phyloP scores from a whole-genome alignment of 2,113 vertebrate species.

The Panthera leo region DNA sequence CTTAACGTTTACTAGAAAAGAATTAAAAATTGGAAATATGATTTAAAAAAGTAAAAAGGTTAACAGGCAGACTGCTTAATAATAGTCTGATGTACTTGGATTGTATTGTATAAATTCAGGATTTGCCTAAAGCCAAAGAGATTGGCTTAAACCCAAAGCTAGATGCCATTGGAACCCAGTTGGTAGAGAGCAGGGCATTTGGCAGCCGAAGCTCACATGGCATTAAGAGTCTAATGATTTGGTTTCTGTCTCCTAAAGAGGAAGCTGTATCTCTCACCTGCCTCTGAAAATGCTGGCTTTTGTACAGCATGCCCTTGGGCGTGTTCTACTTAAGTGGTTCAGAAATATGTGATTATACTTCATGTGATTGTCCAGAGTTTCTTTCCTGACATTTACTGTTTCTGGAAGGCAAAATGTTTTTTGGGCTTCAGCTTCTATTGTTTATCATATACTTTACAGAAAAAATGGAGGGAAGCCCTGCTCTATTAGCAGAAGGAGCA shows the following conservation, averaged over 20 bases:
- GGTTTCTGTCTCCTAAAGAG: slow-evolving; percentile 39
- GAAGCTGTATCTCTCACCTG: slow-evolving; percentile 41
- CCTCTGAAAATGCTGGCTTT: background rate
- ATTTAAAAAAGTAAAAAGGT: background rate
- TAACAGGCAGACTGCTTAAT: slow-evolving; percentile 11
- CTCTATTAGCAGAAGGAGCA: background rate
- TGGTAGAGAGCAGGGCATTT: background rate
- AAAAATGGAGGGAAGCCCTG: background rate
- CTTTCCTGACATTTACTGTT: slow-evolving; percentile 70
- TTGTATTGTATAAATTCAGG: background rate
- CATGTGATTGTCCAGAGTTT: slow-evolving; percentile 36
- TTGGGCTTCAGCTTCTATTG: slow-evolving; percentile 58
- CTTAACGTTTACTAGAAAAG: background rate
- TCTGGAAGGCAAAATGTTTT: slow-evolving; percentile 54
- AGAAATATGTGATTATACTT: slow-evolving; percentile 60
- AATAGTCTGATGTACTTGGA: background rate
- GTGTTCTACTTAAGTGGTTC: slow-evolving; percentile 65
- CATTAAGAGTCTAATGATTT: slow-evolving; percentile 41
- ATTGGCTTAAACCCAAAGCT: slow-evolving; percentile 64
- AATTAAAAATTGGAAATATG: background rate
- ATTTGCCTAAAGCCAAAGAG: slow-evolving; percentile 41
- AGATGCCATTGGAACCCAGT: background rate
- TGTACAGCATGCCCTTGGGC: slow-evolving; percentile 53
- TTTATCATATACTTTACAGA: slow-evolving; percentile 39
- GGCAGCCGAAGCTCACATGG: background rate